Base-by-base conservation (phyloP, 2,888 invertebrate genomes). In the Oxycera nigricornis region DNA sequence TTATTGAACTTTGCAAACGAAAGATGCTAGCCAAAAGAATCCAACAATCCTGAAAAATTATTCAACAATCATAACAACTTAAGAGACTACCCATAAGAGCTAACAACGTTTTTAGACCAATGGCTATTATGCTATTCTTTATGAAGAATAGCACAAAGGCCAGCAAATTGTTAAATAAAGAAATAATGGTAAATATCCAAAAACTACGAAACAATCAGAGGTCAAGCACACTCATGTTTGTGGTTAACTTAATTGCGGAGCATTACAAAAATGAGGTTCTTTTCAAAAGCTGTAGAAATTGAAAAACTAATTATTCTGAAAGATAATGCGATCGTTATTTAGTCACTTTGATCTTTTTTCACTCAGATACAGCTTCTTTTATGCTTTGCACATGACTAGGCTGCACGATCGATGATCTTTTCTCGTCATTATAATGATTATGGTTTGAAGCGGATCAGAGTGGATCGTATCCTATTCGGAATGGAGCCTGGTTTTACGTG, bases 391-490 rank as follows among this genome's bases (percentile, higher is more conserved):
- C 65, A 41, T 65, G 65, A 41, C 26, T 46, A 68, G 50, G n/a
- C 30, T 68, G 20, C 67, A 68, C 67, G 67, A 68, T 68, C 50
- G 67, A 30, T 46, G 46, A 68, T 68, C 67, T 68, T 68, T n/a
- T 68, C 46, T 28, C 28, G 50, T 62, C 62, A 17, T 61, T 61
- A 61, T 61, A 28, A 31, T 31, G 30, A 61, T 31, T 9, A 31
- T 61, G 31, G n/a, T 9, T 31, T 20, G 46, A 26, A 26, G 17
- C 31, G 61, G 61, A 3, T 61, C 31, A 31, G 14, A 59, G 6
- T 2, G 35, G 46, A n/a, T 14, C 46, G 14, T 14, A 17, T 14
- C 4, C 14, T 59, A n/a, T 31, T 24, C 7, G 31, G 7, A 31
- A 6, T 14, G 59, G 4, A 28, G 3, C 14, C 3, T 57, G 24